Percentiles rank a stretch among this genome's conserved stretches.
These are phyloP conservation scores for Schizaphis graminum DNA, from an alignment of 2,888 invertebrate species.

Conservation along the genomic window DNA sequence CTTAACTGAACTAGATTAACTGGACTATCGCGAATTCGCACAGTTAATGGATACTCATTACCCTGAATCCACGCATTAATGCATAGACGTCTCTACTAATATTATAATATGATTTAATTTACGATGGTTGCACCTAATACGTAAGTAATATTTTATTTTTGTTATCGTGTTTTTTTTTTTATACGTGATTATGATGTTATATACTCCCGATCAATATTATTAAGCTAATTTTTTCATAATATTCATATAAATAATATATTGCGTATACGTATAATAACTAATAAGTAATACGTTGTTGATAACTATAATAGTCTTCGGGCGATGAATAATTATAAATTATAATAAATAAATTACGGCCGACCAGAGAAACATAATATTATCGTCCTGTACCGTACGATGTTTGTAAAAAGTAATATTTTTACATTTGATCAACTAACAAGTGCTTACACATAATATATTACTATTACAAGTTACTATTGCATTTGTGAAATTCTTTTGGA, in stretches of 20 bases:
- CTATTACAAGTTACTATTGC: not conserved
- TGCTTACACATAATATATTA: not conserved
- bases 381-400: not conserved
- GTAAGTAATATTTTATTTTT: not conserved
- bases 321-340: not conserved
- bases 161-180: not conserved
- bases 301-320: not conserved
- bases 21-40: not conserved
- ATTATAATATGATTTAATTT: not conserved
- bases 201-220: not conserved
- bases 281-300: not conserved
- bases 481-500: not conserved
- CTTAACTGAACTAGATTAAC: too few species aligned
- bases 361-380: not conserved
- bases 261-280: not conserved
- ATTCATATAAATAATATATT: not conserved
- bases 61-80: not conserved
- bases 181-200: not conserved
- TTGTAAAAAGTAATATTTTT: not conserved
- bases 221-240: too few species aligned
- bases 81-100: not conserved
- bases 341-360: not conserved
- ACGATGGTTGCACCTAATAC: not conserved
- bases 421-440: not conserved
- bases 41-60: not conserved